These are phyloP conservation scores for Leptestheria dahalacensis DNA, from an alignment of 1,140 invertebrate species.

Conservation along the genomic window DNA sequence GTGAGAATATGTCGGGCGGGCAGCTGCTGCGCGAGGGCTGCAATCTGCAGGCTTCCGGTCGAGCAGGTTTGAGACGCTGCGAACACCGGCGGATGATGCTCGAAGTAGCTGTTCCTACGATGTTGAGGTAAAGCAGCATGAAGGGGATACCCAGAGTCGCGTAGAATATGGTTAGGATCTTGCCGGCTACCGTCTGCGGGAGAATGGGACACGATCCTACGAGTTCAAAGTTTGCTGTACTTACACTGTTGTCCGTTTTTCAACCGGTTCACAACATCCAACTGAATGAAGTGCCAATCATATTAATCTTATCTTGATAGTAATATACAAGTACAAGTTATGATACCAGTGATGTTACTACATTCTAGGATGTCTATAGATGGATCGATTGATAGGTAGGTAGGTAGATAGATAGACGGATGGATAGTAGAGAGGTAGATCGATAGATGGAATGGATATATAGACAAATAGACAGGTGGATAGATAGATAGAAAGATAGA, in stretches of 20 bases:
- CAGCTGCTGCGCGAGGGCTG: neutral
- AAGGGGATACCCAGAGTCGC: conserved; percentile 79
- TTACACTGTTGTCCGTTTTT: too few species aligned
- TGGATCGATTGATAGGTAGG: too few species aligned
- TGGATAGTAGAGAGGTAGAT: too few species aligned
- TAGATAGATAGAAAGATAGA: too few species aligned
- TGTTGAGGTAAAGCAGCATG: conserved; percentile 72
- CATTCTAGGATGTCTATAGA: too few species aligned
- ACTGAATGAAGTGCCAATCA: neutral
- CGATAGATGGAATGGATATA: too few species aligned
- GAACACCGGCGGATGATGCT: neutral
- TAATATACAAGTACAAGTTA: neutral
- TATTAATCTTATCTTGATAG: neutral
- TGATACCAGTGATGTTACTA: too few species aligned
- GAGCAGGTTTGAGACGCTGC: neutral
- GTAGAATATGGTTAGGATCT: conserved; percentile 74
- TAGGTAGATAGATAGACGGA: too few species aligned
- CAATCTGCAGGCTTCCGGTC: neutral
- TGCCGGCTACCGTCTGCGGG: conserved; percentile 54
- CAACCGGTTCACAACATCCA: too few species aligned
- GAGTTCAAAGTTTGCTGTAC: too few species aligned
- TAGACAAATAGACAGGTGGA: too few species aligned
- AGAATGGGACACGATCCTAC: conserved; percentile 78
- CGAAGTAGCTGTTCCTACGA: conserved; percentile 59
- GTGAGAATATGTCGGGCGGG: neutral